phyloP scores from a whole-genome alignment of 2,888 invertebrate species.

The Tetropium fuscum region DNA sequence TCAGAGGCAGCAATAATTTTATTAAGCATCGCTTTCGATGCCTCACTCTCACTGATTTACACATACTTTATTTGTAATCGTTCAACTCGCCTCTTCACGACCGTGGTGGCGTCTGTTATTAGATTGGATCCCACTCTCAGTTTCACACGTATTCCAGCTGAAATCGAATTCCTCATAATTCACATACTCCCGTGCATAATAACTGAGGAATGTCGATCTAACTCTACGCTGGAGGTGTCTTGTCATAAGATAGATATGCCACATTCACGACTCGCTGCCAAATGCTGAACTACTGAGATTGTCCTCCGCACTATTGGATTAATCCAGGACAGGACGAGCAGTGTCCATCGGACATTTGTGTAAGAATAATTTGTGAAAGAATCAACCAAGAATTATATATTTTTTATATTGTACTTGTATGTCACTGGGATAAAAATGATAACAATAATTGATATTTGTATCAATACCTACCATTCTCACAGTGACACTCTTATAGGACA shows the following conservation, averaged over 20 bases:
- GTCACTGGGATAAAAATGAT: no score
- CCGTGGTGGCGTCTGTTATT: conserved; percentile 38
- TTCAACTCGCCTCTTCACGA: conserved; percentile 40
- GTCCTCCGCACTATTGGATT: neutral
- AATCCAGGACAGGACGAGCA: neutral
- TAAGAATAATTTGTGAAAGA: no score
- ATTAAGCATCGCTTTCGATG: conserved; percentile 42
- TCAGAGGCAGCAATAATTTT: conserved; percentile 37
- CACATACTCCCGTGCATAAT: conserved; percentile 27
- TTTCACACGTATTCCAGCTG: conserved; percentile 39
- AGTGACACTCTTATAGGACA: no score
- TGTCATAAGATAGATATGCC: conserved; percentile 11
- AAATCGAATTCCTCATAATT: conserved; percentile 26
- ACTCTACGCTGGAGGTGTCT: neutral
- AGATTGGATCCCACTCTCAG: conserved; percentile 42
- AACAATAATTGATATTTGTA: no score
- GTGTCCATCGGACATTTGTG: no score
- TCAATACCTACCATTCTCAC: no score
- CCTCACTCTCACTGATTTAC: conserved; percentile 38
- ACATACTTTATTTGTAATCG: conserved; percentile 40
- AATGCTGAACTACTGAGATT: neutral
- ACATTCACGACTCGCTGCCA: conserved; percentile 15
- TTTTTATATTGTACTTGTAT: no score
- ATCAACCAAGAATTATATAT: no score
- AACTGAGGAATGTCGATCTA: conserved; percentile 3